Evolutionary conservation across 2,888 invertebrate species (phyloP).

Genomic region (Athalia rosae): DNA sequence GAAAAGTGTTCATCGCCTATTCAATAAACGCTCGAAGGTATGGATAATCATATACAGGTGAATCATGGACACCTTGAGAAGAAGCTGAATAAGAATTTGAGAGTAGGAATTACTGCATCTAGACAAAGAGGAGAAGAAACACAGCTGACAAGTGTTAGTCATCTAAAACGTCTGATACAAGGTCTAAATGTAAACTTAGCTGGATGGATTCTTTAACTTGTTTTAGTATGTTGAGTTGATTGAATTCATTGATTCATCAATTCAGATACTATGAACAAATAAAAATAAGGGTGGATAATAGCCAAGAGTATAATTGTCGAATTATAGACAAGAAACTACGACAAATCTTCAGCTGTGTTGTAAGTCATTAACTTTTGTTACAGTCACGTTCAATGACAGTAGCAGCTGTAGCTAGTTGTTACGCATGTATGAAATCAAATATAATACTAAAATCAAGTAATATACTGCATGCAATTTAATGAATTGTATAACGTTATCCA

Average conservation of each 20-base stretch:
- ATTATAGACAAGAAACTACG: not conserved
- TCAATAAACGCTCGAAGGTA: not conserved
- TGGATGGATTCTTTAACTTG: too few species aligned
- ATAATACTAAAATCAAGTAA: not conserved
- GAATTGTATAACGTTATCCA: conserved; percentile 5
- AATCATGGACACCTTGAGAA: conserved; percentile 19
- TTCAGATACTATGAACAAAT: too few species aligned
- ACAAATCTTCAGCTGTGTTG: conserved; percentile 6
- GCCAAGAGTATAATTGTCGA: too few species aligned
- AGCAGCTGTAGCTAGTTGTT: not conserved
- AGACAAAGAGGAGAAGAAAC: too few species aligned
- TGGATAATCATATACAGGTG: not conserved
- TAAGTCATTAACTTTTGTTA: conserved; percentile 29
- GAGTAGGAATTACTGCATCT: not conserved
- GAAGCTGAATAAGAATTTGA: not conserved
- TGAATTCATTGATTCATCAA: too few species aligned
- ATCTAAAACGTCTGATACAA: too few species aligned
- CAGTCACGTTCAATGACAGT: conserved; percentile 11
- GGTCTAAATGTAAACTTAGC: too few species aligned
- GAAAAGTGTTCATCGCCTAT: conserved; percentile 23
- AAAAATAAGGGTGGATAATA: too few species aligned
- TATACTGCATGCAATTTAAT: not conserved
- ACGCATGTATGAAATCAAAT: conserved; percentile 1
- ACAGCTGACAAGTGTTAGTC: too few species aligned
- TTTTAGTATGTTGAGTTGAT: too few species aligned